Conservation (phyloP, 2,797 vertebrate species). For the Tokudaia muenninki region DNA sequence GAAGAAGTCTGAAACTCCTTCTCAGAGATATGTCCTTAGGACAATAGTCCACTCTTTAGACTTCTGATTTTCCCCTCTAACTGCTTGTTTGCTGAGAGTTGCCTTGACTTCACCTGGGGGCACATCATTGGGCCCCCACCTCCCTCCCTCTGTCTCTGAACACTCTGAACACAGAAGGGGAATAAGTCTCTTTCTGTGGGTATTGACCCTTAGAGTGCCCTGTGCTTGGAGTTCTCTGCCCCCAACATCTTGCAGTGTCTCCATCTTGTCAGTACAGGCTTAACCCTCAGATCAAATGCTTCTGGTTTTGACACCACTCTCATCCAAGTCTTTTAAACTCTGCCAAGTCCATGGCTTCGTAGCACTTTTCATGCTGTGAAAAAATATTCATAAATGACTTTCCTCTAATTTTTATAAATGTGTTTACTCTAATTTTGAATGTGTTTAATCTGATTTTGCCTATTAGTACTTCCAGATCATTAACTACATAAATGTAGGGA, state of each 20-base stretch:
- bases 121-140: neutral
- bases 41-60: neutral
- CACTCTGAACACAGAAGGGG: neutral
- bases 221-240: neutral
- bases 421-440: constrained; percentile 71
- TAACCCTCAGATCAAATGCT: neutral
- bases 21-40: neutral
- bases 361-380: neutral
- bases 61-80: neutral
- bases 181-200: neutral
- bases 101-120: neutral
- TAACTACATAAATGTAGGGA: constrained; percentile 6
- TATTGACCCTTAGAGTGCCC: neutral
- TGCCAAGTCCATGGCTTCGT: neutral
- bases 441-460: constrained; percentile 66
- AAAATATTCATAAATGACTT: neutral
- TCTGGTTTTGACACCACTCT: neutral
- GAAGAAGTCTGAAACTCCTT: neutral
- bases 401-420: constrained; percentile 62
- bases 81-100: too few relatives aligned
- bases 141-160: neutral
- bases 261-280: neutral
- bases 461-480: constrained; percentile 70
- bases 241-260: too few relatives aligned
- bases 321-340: neutral